Evolutionary conservation across 2,888 invertebrate genomes (phyloP), one percentile per base, ranked within the genome.

Genomic region (Nasonia oneida): DNA sequence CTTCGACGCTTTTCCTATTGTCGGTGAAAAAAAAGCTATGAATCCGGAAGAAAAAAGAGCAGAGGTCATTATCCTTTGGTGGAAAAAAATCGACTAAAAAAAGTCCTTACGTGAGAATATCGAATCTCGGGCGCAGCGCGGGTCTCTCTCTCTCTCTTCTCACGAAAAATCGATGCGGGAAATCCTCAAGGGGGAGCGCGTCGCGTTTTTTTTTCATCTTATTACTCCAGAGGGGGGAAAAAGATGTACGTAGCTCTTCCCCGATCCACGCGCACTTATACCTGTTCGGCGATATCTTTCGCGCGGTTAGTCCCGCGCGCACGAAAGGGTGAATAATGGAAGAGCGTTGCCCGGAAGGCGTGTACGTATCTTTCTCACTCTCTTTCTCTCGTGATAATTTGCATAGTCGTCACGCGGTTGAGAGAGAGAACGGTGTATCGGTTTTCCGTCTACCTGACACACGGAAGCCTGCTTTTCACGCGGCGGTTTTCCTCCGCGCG

Each of bases 31-130:
- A 29, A 70, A 80, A 57, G 3, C 33, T 57, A n/a, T 23, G 73
- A 42, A 42, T 42, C 67, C 39, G 42, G 33, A 14, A 15, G 42
- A 83, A 50, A 80, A 83, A 39, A 33, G 75, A 10, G 42, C 57
- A 18, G 75, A 50, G 81, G 80, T 57, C 81, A 61, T 75, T 74
- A 81, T 81, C 81, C 75, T 81, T 50, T 23, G 15, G 4, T 23
- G 4, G 5, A 61, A 73, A 74, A 82, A 67, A 74, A 10, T 2
- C 12, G 53, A 37, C n/a, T 50, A 53, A 76, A 76, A 57, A 57
- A 57, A n/a, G 76, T 23, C 15, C 18, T 12, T 23, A 33, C 18
- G 37, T 57, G 81, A 73, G 73, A 73, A 73, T 79, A 15, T n/a
- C 37, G 64, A 67, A 47, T 64, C 42, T 67, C 18, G 15, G 64